A percentile compares a stretch with the other conserved stretches of the same genome.
Evolutionary conservation across 1,140 invertebrate species (phyloP).

Genomic region (Aphelenchoides avenae): DNA sequence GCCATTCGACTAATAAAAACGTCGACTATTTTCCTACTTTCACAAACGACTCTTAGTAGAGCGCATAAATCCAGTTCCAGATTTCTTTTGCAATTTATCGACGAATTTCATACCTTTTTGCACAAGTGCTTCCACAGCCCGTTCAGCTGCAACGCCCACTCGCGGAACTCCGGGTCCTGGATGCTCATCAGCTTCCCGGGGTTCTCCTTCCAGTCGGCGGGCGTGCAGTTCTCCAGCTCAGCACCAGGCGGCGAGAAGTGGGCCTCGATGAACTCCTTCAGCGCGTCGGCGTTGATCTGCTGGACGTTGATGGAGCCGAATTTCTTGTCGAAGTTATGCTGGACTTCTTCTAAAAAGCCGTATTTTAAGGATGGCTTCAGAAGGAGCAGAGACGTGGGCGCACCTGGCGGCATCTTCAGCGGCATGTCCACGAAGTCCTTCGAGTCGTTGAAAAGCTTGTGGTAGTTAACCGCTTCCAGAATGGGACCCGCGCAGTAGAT

Average conservation of each 20-base stretch:
- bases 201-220: conserved; percentile 29
- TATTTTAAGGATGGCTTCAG: no score
- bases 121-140: conserved; percentile 37
- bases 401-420: conserved; percentile 15
- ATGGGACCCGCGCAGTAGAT: conserved; percentile 36
- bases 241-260: conserved; percentile 31
- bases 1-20: no score
- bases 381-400: no score
- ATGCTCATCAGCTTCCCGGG: conserved; percentile 26
- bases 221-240: conserved; percentile 23
- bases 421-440: conserved; percentile 45
- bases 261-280: conserved; percentile 31
- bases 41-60: no score
- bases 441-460: conserved; percentile 34
- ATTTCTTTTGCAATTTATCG: no score
- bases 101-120: no score
- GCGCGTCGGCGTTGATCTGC: conserved; percentile 21
- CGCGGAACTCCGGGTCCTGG: conserved; percentile 23
- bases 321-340: conserved; percentile 12
- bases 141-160: conserved; percentile 39
- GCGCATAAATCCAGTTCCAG: no score
- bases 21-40: no score
- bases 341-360: no score
- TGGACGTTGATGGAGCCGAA: conserved; percentile 25
- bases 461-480: conserved; percentile 65